phyloP scores from a whole-genome alignment of 1,140 invertebrate genomes.

The Heterodera schachtii region DNA sequence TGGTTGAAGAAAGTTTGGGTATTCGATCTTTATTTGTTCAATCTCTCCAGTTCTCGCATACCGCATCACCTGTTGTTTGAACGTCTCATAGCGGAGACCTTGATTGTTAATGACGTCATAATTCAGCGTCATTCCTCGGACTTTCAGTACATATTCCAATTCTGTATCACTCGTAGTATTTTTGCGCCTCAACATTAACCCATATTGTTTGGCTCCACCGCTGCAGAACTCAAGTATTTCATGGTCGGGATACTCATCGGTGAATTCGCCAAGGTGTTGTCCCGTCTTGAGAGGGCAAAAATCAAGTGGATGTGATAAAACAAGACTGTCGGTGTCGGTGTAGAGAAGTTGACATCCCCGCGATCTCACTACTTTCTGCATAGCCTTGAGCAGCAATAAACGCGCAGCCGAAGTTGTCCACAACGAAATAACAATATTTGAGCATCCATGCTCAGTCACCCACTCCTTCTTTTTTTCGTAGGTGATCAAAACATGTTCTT shows the following conservation, averaged over 20 bases:
- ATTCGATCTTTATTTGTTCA: background rate
- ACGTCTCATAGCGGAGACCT: slow-evolving; percentile 5
- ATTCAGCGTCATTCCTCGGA: slow-evolving; percentile 4
- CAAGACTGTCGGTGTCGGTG: background rate
- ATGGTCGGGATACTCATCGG: too few relatives aligned
- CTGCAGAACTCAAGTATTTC: background rate
- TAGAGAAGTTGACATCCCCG: too few relatives aligned
- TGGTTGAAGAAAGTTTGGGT: slow-evolving; percentile 5
- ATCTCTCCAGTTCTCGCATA: too few relatives aligned
- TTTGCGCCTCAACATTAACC: background rate
- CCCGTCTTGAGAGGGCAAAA: background rate
- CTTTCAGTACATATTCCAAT: slow-evolving; percentile 12
- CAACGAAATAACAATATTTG: too few relatives aligned
- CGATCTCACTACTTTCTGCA: too few relatives aligned
- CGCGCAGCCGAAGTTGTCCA: too few relatives aligned
- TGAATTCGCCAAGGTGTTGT: too few relatives aligned
- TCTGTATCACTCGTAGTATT: background rate
- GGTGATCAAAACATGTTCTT: background rate
- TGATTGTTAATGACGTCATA: slow-evolving; percentile 13
- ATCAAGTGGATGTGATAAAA: background rate
- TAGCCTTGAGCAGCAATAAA: too few relatives aligned
- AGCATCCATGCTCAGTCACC: slow-evolving; percentile 7
- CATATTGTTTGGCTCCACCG: background rate
- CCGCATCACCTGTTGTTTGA: slow-evolving; percentile 1
- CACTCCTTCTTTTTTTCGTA: background rate